Conservation (phyloP, 2,113 vertebrate species). For the Astur gentilis region DNA sequence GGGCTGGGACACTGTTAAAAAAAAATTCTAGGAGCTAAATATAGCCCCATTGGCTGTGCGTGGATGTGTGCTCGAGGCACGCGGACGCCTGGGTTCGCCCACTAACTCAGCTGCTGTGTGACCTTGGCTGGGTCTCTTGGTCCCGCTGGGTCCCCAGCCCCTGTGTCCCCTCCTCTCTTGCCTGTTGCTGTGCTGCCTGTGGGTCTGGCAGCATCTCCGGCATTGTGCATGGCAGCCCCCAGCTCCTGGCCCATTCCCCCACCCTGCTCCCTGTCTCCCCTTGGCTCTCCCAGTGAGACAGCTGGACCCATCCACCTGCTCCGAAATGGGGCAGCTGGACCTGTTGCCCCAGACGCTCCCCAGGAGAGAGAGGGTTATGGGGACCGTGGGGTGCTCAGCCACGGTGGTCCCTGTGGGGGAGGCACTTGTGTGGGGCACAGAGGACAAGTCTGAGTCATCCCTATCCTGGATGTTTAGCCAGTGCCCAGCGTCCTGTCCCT, state of each 20-base stretch:
- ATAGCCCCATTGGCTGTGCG: not conserved
- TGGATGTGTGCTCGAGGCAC: not conserved
- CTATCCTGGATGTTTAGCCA: slow-evolving; percentile 31
- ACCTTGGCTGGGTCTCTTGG: slow-evolving; percentile 1
- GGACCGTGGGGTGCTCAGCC: not conserved
- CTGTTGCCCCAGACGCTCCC: not conserved
- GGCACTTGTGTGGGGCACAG: not conserved
- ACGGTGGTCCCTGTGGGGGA: not conserved
- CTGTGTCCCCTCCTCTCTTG: not conserved
- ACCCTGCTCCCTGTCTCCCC: not conserved
- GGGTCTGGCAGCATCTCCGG: not conserved
- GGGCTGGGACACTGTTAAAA: not conserved
- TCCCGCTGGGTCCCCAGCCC: not conserved
- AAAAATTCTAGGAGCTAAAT: not conserved
- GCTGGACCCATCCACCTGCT: not conserved
- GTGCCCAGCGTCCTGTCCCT: slow-evolving; percentile 32
- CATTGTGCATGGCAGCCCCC: not conserved
- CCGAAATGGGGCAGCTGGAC: not conserved
- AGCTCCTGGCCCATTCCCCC: rapidly evolving
- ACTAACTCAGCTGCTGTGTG: not conserved
- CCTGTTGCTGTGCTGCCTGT: not conserved
- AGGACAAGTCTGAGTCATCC: slow-evolving; percentile 47
- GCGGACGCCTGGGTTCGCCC: not conserved
- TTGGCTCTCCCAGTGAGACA: not conserved
- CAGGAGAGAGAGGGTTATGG: not conserved